Evolutionary conservation across 2,113 vertebrate genomes (phyloP), one percentile per base, ranked within the genome.

Genomic region (Mellivora capensis): DNA sequence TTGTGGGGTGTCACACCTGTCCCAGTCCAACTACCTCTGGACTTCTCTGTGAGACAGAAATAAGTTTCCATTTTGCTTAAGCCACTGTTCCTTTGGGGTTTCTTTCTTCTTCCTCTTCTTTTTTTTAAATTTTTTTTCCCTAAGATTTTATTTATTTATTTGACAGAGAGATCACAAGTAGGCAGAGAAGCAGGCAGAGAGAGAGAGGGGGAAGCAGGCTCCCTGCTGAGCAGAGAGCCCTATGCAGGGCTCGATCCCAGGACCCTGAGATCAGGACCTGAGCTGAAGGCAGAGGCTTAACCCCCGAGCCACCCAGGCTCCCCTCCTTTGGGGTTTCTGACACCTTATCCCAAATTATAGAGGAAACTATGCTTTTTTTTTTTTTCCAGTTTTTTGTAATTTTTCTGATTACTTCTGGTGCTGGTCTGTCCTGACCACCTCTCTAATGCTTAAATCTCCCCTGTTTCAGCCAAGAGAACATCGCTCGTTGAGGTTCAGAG

Each of bases 61-160:
- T 61, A 91, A 18, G 27, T 52, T 59, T 86, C 25, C 72, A 5
- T 57, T 95, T 91, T 81, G 21, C 87, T 91, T 72, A 95, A 64
- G 71, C 31, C 21, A 18, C 42, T 61, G 61, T 89, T 90, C 31
- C 44, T 76, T 49, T 54, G 61, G 18, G 29, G 13, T 83, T 93
- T 95, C 81, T 97, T 52, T 52, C 49, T 52, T n/a, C n/a, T n/a
- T n/a, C n/a, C n/a, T n/a, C n/a, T 15, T 52, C 4, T 52, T 5
- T 52, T 42, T 42, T 42, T 42, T 4, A 42, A 6, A 4, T 52
- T 52, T 52, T 4, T 52, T 17, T 52, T 52, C 15, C 0, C 1
- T 12, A 49, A 17, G 1, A 52, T 6, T 52, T 52, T 17, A 17
- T 52, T 17, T 52, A 17, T 52, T 52, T 52, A 52, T 52, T 52